Evolutionary conservation across 2,888 invertebrate genomes (phyloP).

Genomic region (Pyralis farinalis): DNA sequence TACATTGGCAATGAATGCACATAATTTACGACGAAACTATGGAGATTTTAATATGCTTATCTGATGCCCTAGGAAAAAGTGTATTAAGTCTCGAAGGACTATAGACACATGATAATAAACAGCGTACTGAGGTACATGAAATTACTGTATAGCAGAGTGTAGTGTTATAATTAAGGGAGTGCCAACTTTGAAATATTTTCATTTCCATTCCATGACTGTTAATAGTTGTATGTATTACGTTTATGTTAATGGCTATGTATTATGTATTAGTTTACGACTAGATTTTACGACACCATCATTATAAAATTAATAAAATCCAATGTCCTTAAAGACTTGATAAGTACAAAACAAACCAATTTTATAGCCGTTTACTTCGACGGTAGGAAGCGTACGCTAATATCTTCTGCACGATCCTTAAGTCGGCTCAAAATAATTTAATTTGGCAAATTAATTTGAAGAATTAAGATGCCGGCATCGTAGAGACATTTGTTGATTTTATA

Average conservation of each 20-base stretch:
- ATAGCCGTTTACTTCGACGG: conserved; percentile 15
- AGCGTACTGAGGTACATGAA: too few species aligned
- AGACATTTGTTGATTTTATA: background rate
- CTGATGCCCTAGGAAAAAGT: too few species aligned
- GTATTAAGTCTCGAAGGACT: too few species aligned
- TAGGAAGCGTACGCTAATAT: conserved; percentile 7
- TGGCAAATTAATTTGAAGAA: background rate
- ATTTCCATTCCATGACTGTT: conserved; percentile 3
- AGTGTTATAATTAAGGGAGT: too few species aligned
- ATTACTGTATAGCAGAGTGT: too few species aligned
- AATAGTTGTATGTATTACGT: conserved; percentile 1
- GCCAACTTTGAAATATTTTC: background rate
- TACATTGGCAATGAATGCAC: too few species aligned
- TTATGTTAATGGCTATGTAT: too few species aligned
- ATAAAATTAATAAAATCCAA: conserved; percentile 10
- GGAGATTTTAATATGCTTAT: too few species aligned
- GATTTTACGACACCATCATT: conserved; percentile 10
- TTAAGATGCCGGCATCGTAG: background rate
- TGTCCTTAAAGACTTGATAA: conserved; percentile 16
- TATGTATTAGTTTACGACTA: conserved; percentile 11
- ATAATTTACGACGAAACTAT: too few species aligned
- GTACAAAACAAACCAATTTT: conserved; percentile 16
- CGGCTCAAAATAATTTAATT: background rate
- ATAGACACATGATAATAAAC: too few species aligned
- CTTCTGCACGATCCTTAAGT: conserved; percentile 1